These are phyloP conservation scores for Hydrochoerus hydrochaeris DNA, from an alignment of 2,113 vertebrate species.

Conservation along the genomic window DNA sequence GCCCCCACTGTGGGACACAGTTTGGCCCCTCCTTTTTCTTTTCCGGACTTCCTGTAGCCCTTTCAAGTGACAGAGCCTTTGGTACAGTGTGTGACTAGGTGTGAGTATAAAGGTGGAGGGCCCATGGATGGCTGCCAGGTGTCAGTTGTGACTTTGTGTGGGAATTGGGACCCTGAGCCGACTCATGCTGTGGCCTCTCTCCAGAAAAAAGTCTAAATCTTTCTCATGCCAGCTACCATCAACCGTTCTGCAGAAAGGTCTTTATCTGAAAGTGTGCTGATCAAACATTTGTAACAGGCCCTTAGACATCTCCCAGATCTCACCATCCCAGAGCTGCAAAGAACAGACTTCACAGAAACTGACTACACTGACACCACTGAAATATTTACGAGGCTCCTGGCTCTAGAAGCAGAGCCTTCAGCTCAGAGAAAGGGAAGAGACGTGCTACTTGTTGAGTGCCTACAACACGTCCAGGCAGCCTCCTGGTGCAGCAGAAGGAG, in stretches of 20 bases:
- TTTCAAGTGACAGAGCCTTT: background rate
- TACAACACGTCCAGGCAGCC: background rate
- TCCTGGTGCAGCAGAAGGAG: background rate
- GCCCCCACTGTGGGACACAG: background rate
- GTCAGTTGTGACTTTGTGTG: background rate
- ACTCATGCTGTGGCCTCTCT: background rate
- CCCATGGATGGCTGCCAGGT: background rate
- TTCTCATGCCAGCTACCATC: background rate
- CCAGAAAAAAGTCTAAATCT: slow-evolving; percentile 11
- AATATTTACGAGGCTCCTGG: slow-evolving; percentile 67
- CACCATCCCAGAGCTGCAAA: background rate
- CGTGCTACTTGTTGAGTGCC: background rate
- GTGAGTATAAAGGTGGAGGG: background rate
- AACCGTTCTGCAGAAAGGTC: background rate
- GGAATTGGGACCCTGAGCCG: background rate
- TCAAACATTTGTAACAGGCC: background rate
- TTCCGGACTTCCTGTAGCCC: background rate
- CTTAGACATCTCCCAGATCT: background rate
- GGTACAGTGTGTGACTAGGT: background rate
- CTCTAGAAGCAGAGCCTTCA: background rate
- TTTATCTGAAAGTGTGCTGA: background rate
- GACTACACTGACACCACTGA: background rate
- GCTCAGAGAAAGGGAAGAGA: background rate
- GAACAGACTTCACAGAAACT: background rate
- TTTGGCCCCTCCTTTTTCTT: background rate